These are phyloP conservation scores for Netelia inedita DNA, from an alignment of 2,888 invertebrate genomes.

Conservation along the genomic window DNA sequence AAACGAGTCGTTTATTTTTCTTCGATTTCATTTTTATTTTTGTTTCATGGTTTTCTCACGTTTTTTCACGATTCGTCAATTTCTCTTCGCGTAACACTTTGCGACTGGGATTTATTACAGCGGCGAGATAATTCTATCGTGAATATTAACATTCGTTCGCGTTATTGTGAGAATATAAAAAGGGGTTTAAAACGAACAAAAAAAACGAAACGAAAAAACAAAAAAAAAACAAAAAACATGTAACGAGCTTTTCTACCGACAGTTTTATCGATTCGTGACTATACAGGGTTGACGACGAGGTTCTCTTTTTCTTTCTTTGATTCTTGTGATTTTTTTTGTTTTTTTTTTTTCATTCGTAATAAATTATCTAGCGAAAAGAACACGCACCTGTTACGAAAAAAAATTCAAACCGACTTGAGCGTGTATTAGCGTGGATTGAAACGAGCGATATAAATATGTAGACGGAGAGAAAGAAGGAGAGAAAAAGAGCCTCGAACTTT, in stretches of 20 bases:
- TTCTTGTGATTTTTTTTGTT: neutral
- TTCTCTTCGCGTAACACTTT: neutral
- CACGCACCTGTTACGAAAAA: constrained; percentile 31
- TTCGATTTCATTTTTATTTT: constrained; percentile 20
- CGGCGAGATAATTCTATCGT: neutral
- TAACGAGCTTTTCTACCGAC: constrained; percentile 63
- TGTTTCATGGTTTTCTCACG: neutral
- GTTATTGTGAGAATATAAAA: neutral
- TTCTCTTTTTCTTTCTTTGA: neutral
- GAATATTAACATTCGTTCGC: no score
- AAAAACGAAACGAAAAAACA: constrained; percentile 25
- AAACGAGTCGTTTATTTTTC: neutral
- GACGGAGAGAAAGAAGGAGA: neutral
- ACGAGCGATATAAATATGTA: neutral
- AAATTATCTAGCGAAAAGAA: constrained; percentile 32
- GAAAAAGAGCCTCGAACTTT: no score
- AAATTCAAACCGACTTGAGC: constrained; percentile 20
- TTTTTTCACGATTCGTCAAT: neutral
- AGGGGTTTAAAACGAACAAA: constrained; percentile 31
- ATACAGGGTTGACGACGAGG: constrained; percentile 55
- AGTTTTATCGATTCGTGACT: constrained; percentile 64
- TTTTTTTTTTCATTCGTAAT: constrained; percentile 10
- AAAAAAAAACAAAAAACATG: constrained; percentile 37
- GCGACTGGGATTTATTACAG: neutral
- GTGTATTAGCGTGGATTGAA: neutral